Evolutionary conservation across 2,797 vertebrate genomes (phyloP).

Genomic region (Ciconia nigra): DNA sequence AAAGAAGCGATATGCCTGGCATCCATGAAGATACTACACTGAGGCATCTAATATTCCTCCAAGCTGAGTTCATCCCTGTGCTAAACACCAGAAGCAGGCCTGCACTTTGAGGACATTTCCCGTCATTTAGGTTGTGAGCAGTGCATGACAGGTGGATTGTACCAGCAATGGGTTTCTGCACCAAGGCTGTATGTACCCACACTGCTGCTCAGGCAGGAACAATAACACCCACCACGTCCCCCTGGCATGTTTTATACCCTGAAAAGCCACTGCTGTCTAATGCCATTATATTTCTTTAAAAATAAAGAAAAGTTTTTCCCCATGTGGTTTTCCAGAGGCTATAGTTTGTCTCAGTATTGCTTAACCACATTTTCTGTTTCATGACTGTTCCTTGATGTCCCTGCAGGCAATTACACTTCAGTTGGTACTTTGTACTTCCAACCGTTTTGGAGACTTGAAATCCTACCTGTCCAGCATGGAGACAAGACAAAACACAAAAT

Average conservation of each 20-base stretch:
- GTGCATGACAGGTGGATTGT: neutral
- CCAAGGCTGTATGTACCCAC: neutral
- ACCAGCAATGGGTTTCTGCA: neutral
- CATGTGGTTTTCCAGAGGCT: neutral
- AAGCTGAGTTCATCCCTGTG: neutral
- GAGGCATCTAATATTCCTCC: neutral
- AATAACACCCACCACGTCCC: accelerated
- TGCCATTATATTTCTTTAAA: neutral
- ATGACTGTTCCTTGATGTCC: neutral
- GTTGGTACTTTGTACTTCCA: neutral
- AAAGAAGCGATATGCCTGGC: neutral
- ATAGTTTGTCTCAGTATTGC: neutral
- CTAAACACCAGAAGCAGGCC: neutral
- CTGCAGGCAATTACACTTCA: neutral
- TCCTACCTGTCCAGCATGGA: neutral
- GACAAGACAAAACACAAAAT: neutral
- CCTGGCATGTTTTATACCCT: neutral
- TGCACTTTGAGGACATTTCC: neutral
- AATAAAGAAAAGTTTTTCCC: neutral
- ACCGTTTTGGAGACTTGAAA: neutral
- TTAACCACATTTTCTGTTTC: neutral
- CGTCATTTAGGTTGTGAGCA: neutral
- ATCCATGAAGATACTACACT: neutral
- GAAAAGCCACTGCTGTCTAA: neutral
- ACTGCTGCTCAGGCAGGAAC: neutral